Conservation (phyloP, 2,888 invertebrate genomes). For the Habroteleia sp. region DNA sequence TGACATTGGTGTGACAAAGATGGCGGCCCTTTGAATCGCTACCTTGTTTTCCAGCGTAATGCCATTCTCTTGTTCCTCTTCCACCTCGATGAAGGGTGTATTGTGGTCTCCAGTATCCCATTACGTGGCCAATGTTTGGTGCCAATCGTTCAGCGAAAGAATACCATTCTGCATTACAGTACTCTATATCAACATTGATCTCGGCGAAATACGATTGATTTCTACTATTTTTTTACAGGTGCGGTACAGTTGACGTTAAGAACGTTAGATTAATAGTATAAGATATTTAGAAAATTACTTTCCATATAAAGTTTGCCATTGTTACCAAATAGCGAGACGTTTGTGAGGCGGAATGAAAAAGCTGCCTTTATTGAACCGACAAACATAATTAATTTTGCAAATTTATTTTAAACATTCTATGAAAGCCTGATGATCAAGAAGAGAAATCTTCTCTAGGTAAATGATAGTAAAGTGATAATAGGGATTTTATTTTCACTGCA, state of each 20-base stretch:
- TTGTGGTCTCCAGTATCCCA: constrained; percentile 76
- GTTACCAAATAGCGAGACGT: not conserved
- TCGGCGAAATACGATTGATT: constrained; percentile 51
- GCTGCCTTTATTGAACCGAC: not conserved
- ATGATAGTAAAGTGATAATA: constrained; percentile 38
- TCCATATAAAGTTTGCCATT: not conserved
- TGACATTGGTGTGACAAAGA: constrained; percentile 60
- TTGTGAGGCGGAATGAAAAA: not conserved
- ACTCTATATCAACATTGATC: constrained; percentile 55
- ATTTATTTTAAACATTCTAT: constrained; percentile 2
- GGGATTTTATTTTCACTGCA: constrained; percentile 24
- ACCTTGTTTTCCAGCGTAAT: constrained; percentile 71
- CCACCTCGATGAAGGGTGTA: constrained; percentile 77
- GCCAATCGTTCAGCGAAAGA: constrained; percentile 65
- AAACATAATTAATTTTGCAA: constrained; percentile 8
- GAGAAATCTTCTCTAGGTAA: constrained; percentile 1
- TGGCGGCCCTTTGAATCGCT: constrained; percentile 63
- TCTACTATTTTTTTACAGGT: constrained; percentile 24
- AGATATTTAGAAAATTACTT: constrained; percentile 1
- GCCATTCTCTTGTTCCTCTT: constrained; percentile 80
- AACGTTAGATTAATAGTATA: constrained; percentile 23
- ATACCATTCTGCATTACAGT: constrained; percentile 34
- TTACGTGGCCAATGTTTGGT: constrained; percentile 74
- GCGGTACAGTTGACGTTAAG: constrained; percentile 9
- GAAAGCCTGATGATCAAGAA: not conserved